Evolutionary conservation across 2,797 vertebrate species (phyloP), one percentile per base, ranked within the genome.

Genomic region (Enteromius afrohamiltoni): DNA sequence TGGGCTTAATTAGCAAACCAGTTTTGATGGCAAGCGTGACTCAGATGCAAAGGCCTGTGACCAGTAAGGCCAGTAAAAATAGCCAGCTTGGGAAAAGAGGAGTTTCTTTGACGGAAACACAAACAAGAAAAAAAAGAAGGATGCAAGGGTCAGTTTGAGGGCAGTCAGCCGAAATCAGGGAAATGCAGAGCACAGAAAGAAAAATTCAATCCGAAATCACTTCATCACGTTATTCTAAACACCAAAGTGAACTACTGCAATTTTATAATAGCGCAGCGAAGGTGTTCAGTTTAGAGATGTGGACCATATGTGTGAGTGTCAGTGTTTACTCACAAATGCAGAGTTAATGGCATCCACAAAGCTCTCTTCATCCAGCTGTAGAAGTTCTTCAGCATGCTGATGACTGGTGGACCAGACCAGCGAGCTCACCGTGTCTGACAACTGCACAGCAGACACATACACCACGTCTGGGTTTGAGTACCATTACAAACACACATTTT

Each of bases 381-480:
- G 94, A 85, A 99, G 96, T 87, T 97, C 95, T 0, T 93, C 92
- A 0, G 98, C 98, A 0, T 95, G 96, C n/a, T 90, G 93, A 83
- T 97, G 97, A 89, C 96, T 96, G 3, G 98, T 99, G 29, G 97
- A 98, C 98, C 98, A 99, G 80, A 99, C 98, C 90, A 99, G 93
- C 71, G 98, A 99, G 91, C 98, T 99, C 87, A 94, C 85, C 0
- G 94, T 96, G 91, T 98, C 96, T 5, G 98, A 98, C 55, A 99
- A 94, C 98, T 99, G 88, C 83, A 79, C n/a, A 89, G 71, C 86
- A 73, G 84, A 70, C 11, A 77, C 1, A 62, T 21, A 77, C 64
- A 77, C 40, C 53, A 78, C 6, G 84, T 71, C 31, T 79, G 40
- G 37, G 16, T 49, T 69, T 85, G 29, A 85, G 23, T 23, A 69